Evolutionary conservation across 1,140 invertebrate genomes (phyloP).

Genomic region (Mamestra configurata): DNA sequence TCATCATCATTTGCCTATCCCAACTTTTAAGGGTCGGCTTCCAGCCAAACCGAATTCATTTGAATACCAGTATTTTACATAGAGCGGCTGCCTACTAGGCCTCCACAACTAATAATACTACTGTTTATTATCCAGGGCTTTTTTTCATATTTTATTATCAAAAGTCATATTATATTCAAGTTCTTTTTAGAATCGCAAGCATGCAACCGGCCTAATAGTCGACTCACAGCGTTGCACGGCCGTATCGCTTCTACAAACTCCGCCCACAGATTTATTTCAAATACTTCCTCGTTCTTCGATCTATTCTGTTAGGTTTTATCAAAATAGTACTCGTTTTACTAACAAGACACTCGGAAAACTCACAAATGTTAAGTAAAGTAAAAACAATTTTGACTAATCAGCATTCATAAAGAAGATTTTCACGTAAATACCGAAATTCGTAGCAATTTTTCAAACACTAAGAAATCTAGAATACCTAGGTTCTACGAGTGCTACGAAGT

Average conservation of each 20-base stretch:
- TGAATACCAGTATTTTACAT: no score
- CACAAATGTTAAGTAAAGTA: not conserved
- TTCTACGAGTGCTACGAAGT: conserved; percentile 24
- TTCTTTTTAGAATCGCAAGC: conserved; percentile 36
- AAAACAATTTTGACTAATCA: not conserved
- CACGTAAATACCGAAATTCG: not conserved
- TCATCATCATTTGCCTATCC: no score
- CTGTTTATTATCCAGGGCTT: no score
- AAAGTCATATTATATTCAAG: no score
- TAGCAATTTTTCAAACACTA: not conserved
- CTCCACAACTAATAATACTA: no score
- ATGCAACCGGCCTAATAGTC: conserved; percentile 57
- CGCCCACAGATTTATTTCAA: conserved; percentile 73
- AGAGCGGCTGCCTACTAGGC: no score
- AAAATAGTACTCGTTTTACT: not conserved
- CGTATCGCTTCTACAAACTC: conserved; percentile 75
- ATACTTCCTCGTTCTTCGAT: conserved; percentile 76
- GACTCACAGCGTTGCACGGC: conserved; percentile 61
- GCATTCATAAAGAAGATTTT: not conserved
- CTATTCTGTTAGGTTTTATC: conserved; percentile 44
- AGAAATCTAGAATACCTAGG: conserved; percentile 37
- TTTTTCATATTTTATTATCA: no score
- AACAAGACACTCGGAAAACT: not conserved
- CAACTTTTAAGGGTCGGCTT: no score
- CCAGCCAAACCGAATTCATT: no score